Evolutionary conservation across 2,797 vertebrate genomes (phyloP).

Genomic region (Enteromius argenteus): DNA sequence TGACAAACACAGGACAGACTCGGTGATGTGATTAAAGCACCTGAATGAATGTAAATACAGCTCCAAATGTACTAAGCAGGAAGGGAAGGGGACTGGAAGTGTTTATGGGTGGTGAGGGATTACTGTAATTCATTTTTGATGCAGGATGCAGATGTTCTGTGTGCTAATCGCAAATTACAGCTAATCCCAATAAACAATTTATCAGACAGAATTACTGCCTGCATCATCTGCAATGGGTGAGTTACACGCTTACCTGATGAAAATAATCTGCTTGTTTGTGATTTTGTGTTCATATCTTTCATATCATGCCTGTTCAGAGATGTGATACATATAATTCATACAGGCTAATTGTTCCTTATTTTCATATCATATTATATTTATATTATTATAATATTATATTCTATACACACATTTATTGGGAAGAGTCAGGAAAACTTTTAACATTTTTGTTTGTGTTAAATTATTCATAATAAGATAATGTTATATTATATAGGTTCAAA

Average conservation of each 20-base stretch:
- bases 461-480: neutral
- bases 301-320: neutral
- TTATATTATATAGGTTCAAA: neutral
- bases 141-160: constrained; percentile 53
- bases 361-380: neutral
- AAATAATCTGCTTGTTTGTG: constrained; percentile 45
- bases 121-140: constrained; percentile 35
- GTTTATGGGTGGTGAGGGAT: constrained; percentile 19
- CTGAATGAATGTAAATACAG: neutral
- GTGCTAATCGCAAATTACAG: constrained; percentile 55
- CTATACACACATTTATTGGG: neutral
- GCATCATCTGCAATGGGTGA: constrained; percentile 4
- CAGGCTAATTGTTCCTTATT: neutral
- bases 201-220: constrained; percentile 52
- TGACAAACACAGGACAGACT: neutral
- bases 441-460: neutral
- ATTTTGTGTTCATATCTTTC: constrained; percentile 1
- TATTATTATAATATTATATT: neutral
- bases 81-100: neutral
- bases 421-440: neutral
- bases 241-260: constrained; percentile 33
- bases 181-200: constrained; percentile 53
- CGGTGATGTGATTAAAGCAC: neutral
- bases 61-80: neutral
- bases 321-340: neutral